These are phyloP conservation scores for Ormyrus nitidulus DNA, from an alignment of 2,888 invertebrate genomes.

Conservation along the genomic window DNA sequence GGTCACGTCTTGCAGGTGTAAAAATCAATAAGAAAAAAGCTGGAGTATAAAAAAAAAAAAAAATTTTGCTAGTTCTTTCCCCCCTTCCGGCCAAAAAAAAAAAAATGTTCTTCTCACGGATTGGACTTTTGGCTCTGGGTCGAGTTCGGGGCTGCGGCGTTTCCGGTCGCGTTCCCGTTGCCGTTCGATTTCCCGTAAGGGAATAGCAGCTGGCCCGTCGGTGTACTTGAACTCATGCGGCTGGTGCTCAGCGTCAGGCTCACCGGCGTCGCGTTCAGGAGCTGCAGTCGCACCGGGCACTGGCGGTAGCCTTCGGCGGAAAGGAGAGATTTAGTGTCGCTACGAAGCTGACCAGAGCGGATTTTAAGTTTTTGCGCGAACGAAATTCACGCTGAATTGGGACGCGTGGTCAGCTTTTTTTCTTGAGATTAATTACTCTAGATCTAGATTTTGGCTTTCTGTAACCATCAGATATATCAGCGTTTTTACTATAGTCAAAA, in stretches of 20 bases:
- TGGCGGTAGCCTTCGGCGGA: conserved; percentile 68
- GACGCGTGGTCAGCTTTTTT: not conserved
- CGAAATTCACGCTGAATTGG: not conserved
- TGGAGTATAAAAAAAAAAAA: not conserved
- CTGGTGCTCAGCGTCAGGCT: conserved; percentile 72
- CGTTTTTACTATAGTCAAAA: too few relatives aligned
- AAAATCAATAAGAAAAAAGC: conserved; percentile 1
- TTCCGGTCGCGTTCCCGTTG: not conserved
- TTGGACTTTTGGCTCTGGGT: conserved; percentile 15
- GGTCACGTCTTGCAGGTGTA: conserved; percentile 8
- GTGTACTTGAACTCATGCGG: conserved; percentile 39
- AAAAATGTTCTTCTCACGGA: not conserved
- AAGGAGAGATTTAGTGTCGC: not conserved
- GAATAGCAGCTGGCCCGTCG: conserved; percentile 36
- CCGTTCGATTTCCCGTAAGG: conserved; percentile 52
- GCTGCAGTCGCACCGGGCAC: conserved; percentile 76
- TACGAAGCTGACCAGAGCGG: not conserved
- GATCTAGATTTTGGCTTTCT: too few relatives aligned
- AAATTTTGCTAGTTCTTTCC: too few relatives aligned
- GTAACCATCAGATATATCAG: too few relatives aligned
- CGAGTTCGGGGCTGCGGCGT: not conserved
- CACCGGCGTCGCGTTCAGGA: conserved; percentile 75
- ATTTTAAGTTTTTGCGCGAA: not conserved
- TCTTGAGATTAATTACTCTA: too few relatives aligned
- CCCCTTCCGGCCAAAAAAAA: too few relatives aligned